Conservation (phyloP, 2,113 vertebrate genomes). For the Epinephelus cyanopodus region DNA sequence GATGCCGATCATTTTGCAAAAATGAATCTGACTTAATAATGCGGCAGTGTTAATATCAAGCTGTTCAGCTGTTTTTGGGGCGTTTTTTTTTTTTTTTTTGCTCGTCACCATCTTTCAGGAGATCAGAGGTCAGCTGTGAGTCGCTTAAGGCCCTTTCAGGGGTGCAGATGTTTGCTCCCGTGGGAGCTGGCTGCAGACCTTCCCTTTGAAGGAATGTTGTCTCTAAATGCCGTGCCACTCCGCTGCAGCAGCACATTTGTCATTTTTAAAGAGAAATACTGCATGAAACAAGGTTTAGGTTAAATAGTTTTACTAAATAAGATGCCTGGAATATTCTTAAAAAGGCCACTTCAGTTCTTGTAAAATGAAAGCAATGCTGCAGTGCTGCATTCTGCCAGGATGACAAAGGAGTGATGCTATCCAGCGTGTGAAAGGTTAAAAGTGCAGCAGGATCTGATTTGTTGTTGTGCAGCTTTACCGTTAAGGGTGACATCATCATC, state of each 20-base stretch:
- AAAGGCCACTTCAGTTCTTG: not conserved
- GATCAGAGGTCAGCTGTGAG: constrained; percentile 14
- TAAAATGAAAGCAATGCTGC: constrained; percentile 6
- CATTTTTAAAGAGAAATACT: constrained; percentile 20
- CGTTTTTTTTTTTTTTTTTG: not conserved
- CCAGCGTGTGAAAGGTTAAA: not conserved
- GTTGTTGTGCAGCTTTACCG: not conserved
- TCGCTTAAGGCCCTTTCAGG: not conserved
- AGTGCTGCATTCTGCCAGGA: not conserved
- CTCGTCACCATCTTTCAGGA: not conserved
- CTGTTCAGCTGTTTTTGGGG: not conserved
- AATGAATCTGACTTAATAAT: not conserved
- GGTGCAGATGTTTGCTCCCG: constrained; percentile 34
- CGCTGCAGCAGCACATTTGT: not conserved
- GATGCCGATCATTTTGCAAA: too few species aligned
- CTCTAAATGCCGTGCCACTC: not conserved
- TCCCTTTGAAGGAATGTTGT: constrained; percentile 36
- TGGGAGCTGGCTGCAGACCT: constrained; percentile 16
- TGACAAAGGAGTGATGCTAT: not conserved
- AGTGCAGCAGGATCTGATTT: not conserved
- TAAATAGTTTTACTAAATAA: not conserved
- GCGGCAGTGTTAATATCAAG: not conserved
- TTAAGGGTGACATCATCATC: not conserved
- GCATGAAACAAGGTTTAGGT: constrained; percentile 20
- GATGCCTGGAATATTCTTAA: not conserved